Evolutionary conservation across 2,888 invertebrate genomes (phyloP), one percentile per base, ranked within the genome.

Genomic region (Meiosimyza decipiens): DNA sequence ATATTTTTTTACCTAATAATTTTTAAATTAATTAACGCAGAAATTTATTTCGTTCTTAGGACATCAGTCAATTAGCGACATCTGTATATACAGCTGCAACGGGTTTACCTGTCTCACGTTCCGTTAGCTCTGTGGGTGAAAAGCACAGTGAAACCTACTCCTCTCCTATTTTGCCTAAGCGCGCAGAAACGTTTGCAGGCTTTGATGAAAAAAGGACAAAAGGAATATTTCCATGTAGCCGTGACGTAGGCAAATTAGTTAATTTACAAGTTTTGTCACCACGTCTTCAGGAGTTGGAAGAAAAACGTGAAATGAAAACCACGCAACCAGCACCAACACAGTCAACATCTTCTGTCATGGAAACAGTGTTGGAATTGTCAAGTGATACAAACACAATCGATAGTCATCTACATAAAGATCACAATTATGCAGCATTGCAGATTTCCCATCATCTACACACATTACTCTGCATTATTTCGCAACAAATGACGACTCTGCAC

Each of bases 161-260:
- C 75, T 94, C 95, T 47, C 94, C 96, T 16, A 93, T 94, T 52
- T 87, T 98, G 75, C 97, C 98, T 18, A 93, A 96, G 80, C 90
- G 98, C 49, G 98, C 98, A 0, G 98, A 98, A 88, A 98, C 98
- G 5, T 98, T 98, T 88, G 97, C 97, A 1, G 98, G 98, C 11
- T 98, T 98, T 83, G 98, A 98, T 88, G 90, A 90, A 80, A 86
- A 86, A 75, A 82, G 87, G 15, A 83, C 79, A 67, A 88, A 86
- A 76, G 80, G 74, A 67, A 79, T 79, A 67, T 82, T 82, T 79
- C 88, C 89, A 63, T 89, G 89, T 84, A 40, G 9, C 40, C 87
- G 89, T 76, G 88, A 89, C 80, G 88, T 88, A 70, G 86, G 88
- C 4, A 84, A 83, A 78, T 83, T 90, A 79, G 82, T 84, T 54